Evolutionary conservation across 2,888 invertebrate species (phyloP).

Genomic region (Teleogryllus oceanicus): DNA sequence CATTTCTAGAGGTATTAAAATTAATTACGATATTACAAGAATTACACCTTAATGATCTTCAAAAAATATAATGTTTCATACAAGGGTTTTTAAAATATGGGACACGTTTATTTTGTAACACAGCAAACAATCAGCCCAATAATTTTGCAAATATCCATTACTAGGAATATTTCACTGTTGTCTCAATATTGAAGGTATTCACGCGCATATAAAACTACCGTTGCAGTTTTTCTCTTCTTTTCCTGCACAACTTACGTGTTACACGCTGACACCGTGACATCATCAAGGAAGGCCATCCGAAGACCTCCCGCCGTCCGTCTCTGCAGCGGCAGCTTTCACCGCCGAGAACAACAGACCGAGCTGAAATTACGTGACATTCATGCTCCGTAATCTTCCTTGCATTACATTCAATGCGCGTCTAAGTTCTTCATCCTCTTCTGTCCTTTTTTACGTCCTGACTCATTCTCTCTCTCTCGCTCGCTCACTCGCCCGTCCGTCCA

Average conservation of each 20-base stretch:
- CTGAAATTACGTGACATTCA: conserved; percentile 4
- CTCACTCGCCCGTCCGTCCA: neutral
- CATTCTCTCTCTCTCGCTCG: neutral
- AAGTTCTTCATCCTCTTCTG: neutral
- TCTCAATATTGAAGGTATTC: no score
- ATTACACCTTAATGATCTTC: no score
- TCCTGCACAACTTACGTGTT: neutral
- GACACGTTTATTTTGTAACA: no score
- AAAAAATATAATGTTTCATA: no score
- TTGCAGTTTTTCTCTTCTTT: no score
- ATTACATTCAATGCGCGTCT: conserved; percentile 18
- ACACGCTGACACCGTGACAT: neutral
- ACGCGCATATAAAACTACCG: no score
- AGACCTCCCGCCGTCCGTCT: neutral
- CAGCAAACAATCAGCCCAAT: no score
- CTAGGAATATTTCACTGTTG: no score
- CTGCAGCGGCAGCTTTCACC: neutral
- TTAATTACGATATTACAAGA: no score
- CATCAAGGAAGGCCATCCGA: neutral
- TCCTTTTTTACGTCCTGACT: neutral
- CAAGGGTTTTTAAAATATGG: no score
- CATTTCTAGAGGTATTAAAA: no score
- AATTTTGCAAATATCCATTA: no score
- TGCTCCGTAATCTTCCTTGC: neutral
- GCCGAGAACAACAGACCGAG: neutral